These are phyloP conservation scores for Crypturellus tataupa DNA, from an alignment of 2,797 vertebrate species.

Conservation along the genomic window DNA sequence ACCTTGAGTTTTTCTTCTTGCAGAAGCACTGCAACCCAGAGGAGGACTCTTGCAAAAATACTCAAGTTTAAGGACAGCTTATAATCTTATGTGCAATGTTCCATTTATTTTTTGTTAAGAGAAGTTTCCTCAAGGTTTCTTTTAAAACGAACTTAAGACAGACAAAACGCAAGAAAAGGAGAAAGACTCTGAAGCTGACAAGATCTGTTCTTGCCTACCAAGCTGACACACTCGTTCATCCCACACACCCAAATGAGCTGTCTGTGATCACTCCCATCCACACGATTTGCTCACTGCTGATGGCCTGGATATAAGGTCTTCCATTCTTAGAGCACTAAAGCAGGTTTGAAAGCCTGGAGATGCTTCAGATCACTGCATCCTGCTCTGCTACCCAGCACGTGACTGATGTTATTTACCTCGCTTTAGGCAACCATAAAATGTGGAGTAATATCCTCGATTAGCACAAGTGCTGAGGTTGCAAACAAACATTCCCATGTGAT, in stretches of 20 bases:
- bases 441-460: background rate
- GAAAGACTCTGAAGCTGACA: background rate
- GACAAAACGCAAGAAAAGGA: background rate
- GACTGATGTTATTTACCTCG: background rate
- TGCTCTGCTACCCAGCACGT: background rate
- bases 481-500: background rate
- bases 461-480: background rate
- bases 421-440: background rate
- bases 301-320: background rate
- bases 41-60: background rate
- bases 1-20: background rate
- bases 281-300: background rate
- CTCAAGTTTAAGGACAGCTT: background rate
- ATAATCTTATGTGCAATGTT: background rate
- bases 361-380: background rate
- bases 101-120: background rate
- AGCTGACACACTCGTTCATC: background rate
- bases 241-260: accelerated
- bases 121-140: background rate
- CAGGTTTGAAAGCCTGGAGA: background rate
- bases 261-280: background rate
- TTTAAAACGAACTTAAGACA: background rate
- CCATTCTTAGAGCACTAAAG: accelerated
- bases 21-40: background rate
- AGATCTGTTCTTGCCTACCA: background rate